Conservation (phyloP, 2,113 vertebrate genomes). For the Vicugna pacos region DNA sequence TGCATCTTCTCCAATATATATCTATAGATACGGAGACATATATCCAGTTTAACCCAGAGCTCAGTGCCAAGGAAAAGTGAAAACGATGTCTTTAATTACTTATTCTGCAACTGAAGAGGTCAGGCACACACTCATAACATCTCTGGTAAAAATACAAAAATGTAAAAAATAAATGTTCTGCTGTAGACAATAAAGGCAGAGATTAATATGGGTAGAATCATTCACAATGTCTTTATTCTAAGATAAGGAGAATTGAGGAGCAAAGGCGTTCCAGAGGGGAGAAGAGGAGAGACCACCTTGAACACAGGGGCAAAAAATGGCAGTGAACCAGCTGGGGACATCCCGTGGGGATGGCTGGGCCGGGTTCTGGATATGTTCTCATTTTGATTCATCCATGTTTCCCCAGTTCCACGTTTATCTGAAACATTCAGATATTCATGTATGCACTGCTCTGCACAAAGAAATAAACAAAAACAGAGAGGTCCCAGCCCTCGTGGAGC, state of each 20-base stretch:
- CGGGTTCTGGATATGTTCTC: accelerated
- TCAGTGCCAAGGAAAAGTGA: background rate
- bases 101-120: background rate
- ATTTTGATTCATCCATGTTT: background rate
- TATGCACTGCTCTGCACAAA: background rate
- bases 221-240: background rate
- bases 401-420: background rate
- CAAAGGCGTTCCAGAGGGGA: background rate
- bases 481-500: accelerated
- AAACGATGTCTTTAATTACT: background rate
- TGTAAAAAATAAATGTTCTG: background rate
- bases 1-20: background rate
- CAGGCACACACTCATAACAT: background rate
- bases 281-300: accelerated
- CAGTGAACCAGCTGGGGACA: background rate
- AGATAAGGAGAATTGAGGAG: background rate
- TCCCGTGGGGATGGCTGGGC: accelerated
- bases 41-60: background rate
- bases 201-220: too few relatives aligned
- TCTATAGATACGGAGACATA: background rate
- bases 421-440: background rate
- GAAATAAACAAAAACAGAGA: background rate
- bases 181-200: background rate
- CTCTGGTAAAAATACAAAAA: slow-evolving; percentile 21
- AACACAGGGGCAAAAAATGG: accelerated